phyloP scores from a whole-genome alignment of 1,140 invertebrate genomes.

The Solenopsis invicta region DNA sequence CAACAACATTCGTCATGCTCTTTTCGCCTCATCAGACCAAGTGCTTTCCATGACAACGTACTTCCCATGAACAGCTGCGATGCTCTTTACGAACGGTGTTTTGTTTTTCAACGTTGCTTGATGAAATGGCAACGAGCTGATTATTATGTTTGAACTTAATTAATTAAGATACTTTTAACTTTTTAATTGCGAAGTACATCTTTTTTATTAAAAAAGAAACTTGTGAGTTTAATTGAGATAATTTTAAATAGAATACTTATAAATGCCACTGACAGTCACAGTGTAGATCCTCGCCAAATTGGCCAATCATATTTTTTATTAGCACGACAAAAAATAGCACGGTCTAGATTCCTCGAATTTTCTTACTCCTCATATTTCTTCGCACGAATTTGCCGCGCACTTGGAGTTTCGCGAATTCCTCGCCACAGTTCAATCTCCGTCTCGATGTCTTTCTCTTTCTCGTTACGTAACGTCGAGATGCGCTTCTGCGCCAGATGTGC shows the following conservation, averaged over 20 bases:
- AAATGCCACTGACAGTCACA: too few relatives aligned
- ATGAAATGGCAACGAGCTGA: background rate
- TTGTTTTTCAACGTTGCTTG: background rate
- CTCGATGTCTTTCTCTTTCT: slow-evolving; percentile 45
- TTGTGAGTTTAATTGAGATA: background rate
- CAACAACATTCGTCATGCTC: background rate
- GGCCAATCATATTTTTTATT: slow-evolving; percentile 3
- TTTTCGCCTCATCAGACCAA: background rate
- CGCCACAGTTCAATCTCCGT: slow-evolving; percentile 20
- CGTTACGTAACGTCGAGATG: slow-evolving; percentile 49
- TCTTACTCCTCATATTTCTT: background rate
- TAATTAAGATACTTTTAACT: background rate
- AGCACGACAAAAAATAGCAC: background rate
- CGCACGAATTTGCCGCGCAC: slow-evolving; percentile 6
- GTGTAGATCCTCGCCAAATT: background rate
- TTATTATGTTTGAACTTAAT: background rate
- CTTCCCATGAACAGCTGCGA: slow-evolving; percentile 2
- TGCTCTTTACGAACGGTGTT: background rate
- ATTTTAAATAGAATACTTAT: background rate
- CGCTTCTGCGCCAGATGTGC: slow-evolving; percentile 36
- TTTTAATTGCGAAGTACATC: background rate
- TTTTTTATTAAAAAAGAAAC: background rate
- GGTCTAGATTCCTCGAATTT: background rate
- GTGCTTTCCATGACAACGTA: slow-evolving; percentile 3
- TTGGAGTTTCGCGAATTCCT: background rate